Evolutionary conservation across 30 jellyfish, hydroid and myxozoan genomes (phyloP).

Genomic region (Mastigias papua): DNA sequence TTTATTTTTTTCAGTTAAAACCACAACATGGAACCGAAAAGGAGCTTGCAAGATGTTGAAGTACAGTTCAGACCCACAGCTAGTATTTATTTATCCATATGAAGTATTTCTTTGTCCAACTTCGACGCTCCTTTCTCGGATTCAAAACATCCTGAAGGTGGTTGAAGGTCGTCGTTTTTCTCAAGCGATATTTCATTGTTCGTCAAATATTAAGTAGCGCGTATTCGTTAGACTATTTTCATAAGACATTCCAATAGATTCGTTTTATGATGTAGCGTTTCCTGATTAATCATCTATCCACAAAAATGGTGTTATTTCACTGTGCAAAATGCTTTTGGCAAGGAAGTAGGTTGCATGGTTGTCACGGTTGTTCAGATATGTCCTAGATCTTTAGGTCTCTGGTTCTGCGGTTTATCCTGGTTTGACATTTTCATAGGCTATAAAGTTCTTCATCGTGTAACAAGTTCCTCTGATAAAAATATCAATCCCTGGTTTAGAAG

Average conservation of each 20-base stretch:
- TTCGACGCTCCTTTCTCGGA: neutral
- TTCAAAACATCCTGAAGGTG: neutral
- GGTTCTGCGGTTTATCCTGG: no score
- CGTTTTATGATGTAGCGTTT: neutral
- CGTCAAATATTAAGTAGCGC: neutral
- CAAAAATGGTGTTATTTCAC: neutral
- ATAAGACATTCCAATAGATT: neutral
- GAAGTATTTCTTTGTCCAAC: neutral
- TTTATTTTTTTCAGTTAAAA: neutral
- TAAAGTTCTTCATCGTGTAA: no score
- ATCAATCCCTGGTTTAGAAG: no score
- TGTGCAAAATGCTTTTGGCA: no score
- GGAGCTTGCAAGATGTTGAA: neutral
- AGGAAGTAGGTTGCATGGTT: no score
- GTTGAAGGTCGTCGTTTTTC: neutral
- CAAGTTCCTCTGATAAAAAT: no score
- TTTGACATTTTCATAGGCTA: no score
- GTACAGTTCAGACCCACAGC: neutral
- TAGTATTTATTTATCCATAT: neutral
- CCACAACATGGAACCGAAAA: neutral
- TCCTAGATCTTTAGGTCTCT: no score
- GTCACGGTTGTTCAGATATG: no score
- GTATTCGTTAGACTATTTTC: constrained; percentile 2
- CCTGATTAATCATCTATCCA: neutral
- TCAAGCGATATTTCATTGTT: neutral